Evolutionary conservation across 1,140 invertebrate genomes (phyloP).

Genomic region (Thaumatotibia leucotreta): DNA sequence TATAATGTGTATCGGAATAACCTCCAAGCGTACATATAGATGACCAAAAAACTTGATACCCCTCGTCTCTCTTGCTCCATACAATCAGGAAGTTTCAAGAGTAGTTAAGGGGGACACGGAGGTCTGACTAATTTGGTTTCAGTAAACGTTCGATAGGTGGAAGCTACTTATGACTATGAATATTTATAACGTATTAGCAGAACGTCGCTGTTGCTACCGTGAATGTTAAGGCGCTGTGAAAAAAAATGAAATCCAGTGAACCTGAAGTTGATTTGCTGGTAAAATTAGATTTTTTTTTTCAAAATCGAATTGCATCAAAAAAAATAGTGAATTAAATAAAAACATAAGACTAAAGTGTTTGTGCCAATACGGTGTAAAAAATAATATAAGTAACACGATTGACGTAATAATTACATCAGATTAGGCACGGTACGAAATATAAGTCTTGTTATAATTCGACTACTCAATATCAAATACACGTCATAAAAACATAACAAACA

Average conservation of each 20-base stretch:
- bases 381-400: no score
- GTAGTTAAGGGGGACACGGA: constrained; percentile 14
- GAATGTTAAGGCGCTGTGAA: constrained; percentile 30
- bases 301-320: no score
- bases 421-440: no score
- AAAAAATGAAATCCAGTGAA: not conserved
- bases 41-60: constrained; percentile 32
- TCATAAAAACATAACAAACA: no score
- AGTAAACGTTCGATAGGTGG: constrained; percentile 60
- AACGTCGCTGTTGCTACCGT: constrained; percentile 41
- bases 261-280: not conserved
- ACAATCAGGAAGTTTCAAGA: constrained; percentile 10
- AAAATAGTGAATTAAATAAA: no score
- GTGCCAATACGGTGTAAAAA: no score
- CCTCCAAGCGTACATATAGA: constrained; percentile 36
- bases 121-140: constrained; percentile 36
- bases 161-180: constrained; percentile 70
- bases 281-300: no score
- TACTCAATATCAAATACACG: no score
- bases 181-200: constrained; percentile 70
- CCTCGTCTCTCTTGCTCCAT: not conserved
- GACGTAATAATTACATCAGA: no score
- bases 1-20: constrained; percentile 65
- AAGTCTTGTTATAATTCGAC: no score
- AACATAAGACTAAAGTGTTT: no score